Base-by-base conservation (phyloP, 1,140 invertebrate species). In the Charaxes varanes region DNA sequence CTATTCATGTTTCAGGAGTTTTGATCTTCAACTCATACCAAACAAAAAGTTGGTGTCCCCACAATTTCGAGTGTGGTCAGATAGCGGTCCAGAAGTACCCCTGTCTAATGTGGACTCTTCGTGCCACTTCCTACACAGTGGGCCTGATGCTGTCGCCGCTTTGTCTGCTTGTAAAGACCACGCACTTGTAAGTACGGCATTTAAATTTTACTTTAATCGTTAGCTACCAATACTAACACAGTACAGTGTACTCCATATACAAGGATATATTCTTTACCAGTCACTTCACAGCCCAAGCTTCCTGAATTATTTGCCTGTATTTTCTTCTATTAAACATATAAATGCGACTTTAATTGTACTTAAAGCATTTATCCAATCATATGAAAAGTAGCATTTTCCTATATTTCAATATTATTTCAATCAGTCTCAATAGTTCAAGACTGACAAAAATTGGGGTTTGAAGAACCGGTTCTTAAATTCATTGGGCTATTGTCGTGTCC, bases 111-210 rank as follows among this genome's bases (percentile, higher is more conserved):
- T 62, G 2, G 76, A 78, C n/a, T 37, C 67, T 0, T 66, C 71
- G 6, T 85, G 84, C 38, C 80, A 85, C 41, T 85, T 74, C 48
- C 57, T 79, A 21, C 80, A 85, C 38, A 50, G 64, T 2, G 67
- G 73, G 0, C 48, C 62, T 6, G 65, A 61, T 3, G 58, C 78
- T 1, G 80, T 85, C 0, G 84, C 82, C 4, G 84, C 82, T 1
- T 67, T 85, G 23, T 84, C 80, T 1, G 70, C 82, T 13, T 85
- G 84, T 58, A 81, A 57, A 51, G 72, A 85, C 47, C 72, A 81
- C 44, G 62, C 69, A 12, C 62, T 85, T 32, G 81, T 85, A 54
- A 68, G 62, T 46, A n/a, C n/a, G n/a, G n/a, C n/a, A n/a, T n/a
- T n/a, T n/a, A n/a, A n/a, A n/a, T n/a, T n/a, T n/a, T n/a, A n/a